Conservation (phyloP, 1,140 invertebrate species). For the Drosophila kikkawai region DNA sequence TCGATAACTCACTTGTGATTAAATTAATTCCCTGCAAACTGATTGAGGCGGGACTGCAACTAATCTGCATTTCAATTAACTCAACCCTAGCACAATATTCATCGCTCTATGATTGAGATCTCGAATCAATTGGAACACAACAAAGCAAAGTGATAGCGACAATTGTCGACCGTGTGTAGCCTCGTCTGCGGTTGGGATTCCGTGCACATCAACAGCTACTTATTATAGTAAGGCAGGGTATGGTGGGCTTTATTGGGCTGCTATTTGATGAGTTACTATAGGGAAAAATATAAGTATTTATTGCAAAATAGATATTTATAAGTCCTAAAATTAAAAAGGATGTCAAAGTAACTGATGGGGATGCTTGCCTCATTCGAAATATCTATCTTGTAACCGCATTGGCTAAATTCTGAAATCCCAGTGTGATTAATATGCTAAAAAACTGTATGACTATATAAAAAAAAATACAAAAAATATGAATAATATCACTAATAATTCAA, state of each 20-base stretch:
- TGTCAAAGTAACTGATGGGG: background rate
- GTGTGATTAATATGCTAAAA: background rate
- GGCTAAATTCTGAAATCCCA: background rate
- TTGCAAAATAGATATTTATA: background rate
- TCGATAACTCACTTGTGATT: conserved; percentile 33
- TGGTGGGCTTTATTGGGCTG: background rate
- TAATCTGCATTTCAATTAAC: conserved; percentile 57
- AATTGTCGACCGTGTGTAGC: conserved; percentile 12
- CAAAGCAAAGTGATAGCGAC: conserved; percentile 25
- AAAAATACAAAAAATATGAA: background rate
- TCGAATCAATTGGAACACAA: conserved; percentile 40
- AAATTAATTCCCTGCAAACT: conserved; percentile 3
- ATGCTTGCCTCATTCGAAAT: background rate
- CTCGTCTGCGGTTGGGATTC: conserved; percentile 13
- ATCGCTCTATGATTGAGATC: conserved; percentile 21
- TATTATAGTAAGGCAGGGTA: conserved; percentile 2
- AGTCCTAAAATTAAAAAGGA: background rate
- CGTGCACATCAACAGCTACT: background rate
- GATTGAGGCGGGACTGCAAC: conserved; percentile 21
- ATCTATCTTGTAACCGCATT: background rate
- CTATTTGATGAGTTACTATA: background rate
- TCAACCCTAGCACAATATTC: conserved; percentile 14
- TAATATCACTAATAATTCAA: background rate
- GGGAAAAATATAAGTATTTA: background rate
- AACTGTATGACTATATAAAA: background rate